Evolutionary conservation across 1,140 invertebrate genomes (phyloP).

Genomic region (Atta colombica): DNA sequence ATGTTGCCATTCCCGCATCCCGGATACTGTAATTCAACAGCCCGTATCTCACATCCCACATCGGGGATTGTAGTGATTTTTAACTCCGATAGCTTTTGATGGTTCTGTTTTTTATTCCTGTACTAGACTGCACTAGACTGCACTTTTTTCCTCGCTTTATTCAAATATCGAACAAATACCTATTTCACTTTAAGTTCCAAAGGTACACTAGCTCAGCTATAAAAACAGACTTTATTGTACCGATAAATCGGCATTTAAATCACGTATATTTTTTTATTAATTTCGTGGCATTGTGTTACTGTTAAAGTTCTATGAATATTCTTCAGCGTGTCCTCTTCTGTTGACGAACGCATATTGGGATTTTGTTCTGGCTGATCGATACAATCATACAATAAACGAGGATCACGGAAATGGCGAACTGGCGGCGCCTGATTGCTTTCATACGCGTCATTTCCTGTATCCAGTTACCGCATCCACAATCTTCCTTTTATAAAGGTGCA

Average conservation of each 20-base stretch:
- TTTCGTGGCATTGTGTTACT: slow-evolving; percentile 18
- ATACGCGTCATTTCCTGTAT: slow-evolving; percentile 48
- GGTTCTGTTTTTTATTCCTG: no score
- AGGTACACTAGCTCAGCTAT: no score
- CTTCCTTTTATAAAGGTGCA: slow-evolving; percentile 24
- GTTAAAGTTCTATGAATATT: slow-evolving; percentile 36
- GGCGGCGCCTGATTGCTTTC: slow-evolving; percentile 17
- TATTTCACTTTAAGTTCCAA: no score
- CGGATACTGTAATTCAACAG: not conserved
- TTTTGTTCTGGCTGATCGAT: slow-evolving; percentile 35
- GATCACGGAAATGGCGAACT: slow-evolving; percentile 25
- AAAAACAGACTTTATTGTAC: not conserved
- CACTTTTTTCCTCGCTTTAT: no score
- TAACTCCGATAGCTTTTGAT: slow-evolving; percentile 3
- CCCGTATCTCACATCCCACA: slow-evolving; percentile 2
- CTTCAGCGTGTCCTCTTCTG: not conserved
- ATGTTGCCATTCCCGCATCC: not conserved
- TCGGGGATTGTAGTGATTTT: slow-evolving; percentile 7
- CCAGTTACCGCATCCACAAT: slow-evolving; percentile 25
- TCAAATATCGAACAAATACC: no score
- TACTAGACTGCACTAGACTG: no score
- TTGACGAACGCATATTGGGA: slow-evolving; percentile 24
- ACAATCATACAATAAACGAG: slow-evolving; percentile 12
- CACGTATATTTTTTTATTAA: slow-evolving; percentile 13
- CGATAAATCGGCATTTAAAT: slow-evolving; percentile 31